phyloP scores from a whole-genome alignment of 30 jellyfish, hydroid and myxozoan species.

The Cassiopea andromeda region DNA sequence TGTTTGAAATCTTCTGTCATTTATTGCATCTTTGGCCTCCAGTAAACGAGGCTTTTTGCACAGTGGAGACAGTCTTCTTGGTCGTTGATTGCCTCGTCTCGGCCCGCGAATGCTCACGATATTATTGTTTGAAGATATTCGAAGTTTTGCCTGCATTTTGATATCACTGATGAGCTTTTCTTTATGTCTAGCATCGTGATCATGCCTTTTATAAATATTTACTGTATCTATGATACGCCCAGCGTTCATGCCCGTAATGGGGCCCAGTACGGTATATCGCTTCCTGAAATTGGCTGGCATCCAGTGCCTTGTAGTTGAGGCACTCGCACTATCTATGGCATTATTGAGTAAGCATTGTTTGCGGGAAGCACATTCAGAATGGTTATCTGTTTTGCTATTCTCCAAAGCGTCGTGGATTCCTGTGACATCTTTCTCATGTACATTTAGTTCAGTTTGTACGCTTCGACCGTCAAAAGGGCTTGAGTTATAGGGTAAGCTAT shows the following conservation, averaged over 20 bases:
- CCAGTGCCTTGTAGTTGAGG: not conserved
- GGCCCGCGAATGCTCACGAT: not conserved
- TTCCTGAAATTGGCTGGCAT: not conserved
- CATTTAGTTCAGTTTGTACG: too few relatives aligned
- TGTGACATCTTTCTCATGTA: too few relatives aligned
- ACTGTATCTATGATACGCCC: not conserved
- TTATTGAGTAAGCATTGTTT: not conserved
- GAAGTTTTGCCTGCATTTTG: conserved; percentile 4
- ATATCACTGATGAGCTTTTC: not conserved
- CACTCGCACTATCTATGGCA: not conserved
- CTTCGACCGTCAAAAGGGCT: too few relatives aligned
- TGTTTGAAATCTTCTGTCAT: conserved; percentile 4
- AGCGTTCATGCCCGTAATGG: not conserved
- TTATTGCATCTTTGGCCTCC: not conserved
- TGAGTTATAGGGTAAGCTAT: too few relatives aligned
- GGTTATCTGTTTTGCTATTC: not conserved
- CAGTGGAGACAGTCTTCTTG: conserved; percentile 2
- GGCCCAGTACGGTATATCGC: not conserved
- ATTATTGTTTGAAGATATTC: not conserved
- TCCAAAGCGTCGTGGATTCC: too few relatives aligned
- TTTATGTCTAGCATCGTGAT: not conserved
- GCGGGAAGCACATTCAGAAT: not conserved
- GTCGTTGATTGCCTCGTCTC: not conserved
- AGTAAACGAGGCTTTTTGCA: not conserved
- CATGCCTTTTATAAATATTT: conserved; percentile 11